These are phyloP conservation scores for Halictus ligatus DNA, from an alignment of 2,888 invertebrate genomes.

Conservation along the genomic window DNA sequence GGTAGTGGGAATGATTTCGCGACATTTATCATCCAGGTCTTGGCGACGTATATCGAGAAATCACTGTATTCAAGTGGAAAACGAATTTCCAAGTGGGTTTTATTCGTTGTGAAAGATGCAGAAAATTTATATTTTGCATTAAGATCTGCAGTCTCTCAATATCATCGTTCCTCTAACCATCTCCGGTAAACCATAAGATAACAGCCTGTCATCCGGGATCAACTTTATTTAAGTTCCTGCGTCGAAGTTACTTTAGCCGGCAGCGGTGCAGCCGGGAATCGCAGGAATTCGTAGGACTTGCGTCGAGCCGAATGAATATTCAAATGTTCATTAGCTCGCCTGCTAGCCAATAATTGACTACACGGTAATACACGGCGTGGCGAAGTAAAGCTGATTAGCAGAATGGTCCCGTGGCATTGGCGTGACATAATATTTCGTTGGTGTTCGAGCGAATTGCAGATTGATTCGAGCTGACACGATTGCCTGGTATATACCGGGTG, in stretches of 20 bases:
- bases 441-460: slow-evolving; percentile 24
- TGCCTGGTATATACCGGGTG: neutral
- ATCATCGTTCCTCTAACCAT: neutral
- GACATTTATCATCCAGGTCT: too few species aligned
- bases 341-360: slow-evolving; percentile 18
- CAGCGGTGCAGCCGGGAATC: neutral
- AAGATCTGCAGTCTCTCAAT: neutral
- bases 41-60: too few species aligned
- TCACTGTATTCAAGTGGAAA: too few species aligned
- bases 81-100: too few species aligned
- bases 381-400: slow-evolving; percentile 60
- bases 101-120: too few species aligned
- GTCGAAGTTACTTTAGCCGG: neutral
- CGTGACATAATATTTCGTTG: slow-evolving; percentile 48
- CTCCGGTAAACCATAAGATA: neutral
- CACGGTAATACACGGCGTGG: neutral
- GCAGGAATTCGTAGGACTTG: neutral
- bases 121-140: too few species aligned
- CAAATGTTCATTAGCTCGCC: slow-evolving; percentile 20
- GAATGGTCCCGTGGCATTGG: slow-evolving; percentile 35
- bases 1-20: too few species aligned
- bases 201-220: neutral
- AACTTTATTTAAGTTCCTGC: neutral
- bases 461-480: slow-evolving; percentile 57
- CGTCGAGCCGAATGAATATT: slow-evolving; percentile 20